Evolutionary conservation across 2,113 vertebrate species (phyloP).

Genomic region (Panthera uncia): DNA sequence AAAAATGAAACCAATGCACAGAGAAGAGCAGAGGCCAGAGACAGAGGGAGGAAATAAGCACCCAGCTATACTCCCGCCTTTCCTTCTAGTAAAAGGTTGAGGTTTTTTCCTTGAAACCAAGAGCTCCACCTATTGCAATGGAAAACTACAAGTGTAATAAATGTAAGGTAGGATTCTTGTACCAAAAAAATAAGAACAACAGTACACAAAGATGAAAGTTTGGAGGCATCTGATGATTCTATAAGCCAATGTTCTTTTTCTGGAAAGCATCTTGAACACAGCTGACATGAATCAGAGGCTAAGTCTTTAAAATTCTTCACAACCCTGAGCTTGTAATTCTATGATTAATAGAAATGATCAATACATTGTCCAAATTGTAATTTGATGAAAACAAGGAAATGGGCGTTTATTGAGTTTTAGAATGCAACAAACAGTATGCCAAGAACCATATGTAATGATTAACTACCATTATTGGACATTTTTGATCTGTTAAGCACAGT

Average conservation of each 20-base stretch:
- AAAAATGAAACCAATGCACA: neutral
- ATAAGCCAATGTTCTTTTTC: neutral
- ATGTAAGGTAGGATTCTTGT: neutral
- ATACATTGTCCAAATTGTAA: neutral
- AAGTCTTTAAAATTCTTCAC: conserved; percentile 24
- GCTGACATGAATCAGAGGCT: neutral
- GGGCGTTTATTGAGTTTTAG: neutral
- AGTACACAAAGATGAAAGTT: neutral
- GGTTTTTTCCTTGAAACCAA: neutral
- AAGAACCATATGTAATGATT: neutral
- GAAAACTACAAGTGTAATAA: conserved; percentile 31
- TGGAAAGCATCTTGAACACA: conserved; percentile 12
- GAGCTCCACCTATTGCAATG: neutral
- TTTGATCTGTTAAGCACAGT: neutral
- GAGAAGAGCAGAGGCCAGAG: neutral
- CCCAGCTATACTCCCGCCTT: neutral
- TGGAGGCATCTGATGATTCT: neutral
- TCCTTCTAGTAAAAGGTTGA: neutral
- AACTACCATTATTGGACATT: neutral
- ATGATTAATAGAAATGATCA: conserved; percentile 34
- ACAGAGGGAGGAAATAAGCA: neutral
- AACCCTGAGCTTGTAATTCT: neutral
- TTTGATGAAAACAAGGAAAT: conserved; percentile 33
- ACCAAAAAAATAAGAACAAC: conserved; percentile 5
- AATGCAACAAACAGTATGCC: neutral